Evolutionary conservation across 2,113 vertebrate species (phyloP).

Genomic region (Pterophyllum scalare): DNA sequence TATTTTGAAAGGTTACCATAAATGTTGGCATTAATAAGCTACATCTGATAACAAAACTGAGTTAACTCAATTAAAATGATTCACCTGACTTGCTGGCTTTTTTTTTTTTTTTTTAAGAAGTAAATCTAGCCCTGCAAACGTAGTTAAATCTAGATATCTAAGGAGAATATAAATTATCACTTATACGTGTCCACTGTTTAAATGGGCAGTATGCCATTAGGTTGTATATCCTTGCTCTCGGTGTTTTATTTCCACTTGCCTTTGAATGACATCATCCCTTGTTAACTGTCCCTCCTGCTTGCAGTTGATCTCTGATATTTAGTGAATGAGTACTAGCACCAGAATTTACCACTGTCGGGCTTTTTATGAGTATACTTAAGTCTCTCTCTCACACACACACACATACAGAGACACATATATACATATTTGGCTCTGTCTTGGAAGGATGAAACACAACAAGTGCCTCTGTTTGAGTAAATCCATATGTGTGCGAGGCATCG

Average conservation of each 20-base stretch:
- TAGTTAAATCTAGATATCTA: neutral
- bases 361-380: conserved; percentile 25
- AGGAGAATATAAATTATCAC: neutral
- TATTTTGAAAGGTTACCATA: neutral
- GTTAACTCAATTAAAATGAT: neutral
- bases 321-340: neutral
- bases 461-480: conserved; percentile 68
- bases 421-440: conserved; percentile 23
- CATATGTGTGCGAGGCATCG: conserved; percentile 46
- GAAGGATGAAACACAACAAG: conserved; percentile 55
- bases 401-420: neutral
- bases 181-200: neutral
- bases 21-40: neutral
- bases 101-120: neutral
- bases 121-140: neutral
- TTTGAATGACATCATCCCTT: conserved; percentile 24
- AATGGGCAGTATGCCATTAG: neutral
- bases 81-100: neutral
- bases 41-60: neutral
- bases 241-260: neutral
- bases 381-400: neutral
- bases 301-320: neutral
- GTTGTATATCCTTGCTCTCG: neutral
- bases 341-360: neutral
- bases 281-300: neutral